A percentile compares a stretch with the other conserved stretches of the same genome.
Evolutionary conservation across 2,888 invertebrate genomes (phyloP).

Genomic region (Caenorhabditis sulstoni): DNA sequence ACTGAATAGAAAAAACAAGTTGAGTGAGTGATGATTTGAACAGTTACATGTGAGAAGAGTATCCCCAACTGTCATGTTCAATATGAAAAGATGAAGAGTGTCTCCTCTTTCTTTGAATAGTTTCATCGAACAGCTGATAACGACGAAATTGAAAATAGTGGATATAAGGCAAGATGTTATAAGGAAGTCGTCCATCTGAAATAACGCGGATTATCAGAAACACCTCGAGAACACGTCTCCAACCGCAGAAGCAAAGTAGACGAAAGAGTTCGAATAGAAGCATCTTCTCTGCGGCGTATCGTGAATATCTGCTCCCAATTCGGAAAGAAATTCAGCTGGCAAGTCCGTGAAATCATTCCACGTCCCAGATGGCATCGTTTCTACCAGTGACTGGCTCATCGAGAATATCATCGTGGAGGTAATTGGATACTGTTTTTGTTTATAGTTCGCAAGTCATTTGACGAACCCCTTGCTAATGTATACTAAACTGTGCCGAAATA

Average conservation of each 20-base stretch:
- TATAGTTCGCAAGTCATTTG: background rate
- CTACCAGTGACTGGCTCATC: conserved; percentile 18
- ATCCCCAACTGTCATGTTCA: conserved; percentile 80
- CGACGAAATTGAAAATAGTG: conserved; percentile 78
- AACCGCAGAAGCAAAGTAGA: conserved; percentile 24
- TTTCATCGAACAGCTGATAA: conserved; percentile 76
- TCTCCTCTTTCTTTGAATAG: conserved; percentile 74
- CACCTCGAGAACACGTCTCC: background rate
- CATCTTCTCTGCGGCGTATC: background rate
- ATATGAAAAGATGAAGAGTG: conserved; percentile 79
- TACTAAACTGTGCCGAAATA: too few species aligned
- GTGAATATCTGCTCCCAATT: background rate
- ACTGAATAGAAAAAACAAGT: conserved; percentile 65
- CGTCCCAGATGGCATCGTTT: conserved; percentile 35
- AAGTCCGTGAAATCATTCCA: conserved; percentile 53
- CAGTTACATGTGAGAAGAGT: conserved; percentile 73
- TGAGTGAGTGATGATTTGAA: background rate
- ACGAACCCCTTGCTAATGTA: background rate
- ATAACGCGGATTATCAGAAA: background rate
- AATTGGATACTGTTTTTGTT: conserved; percentile 28
- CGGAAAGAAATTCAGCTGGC: conserved; percentile 34
- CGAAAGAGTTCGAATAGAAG: conserved; percentile 4
- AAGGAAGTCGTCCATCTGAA: conserved; percentile 77
- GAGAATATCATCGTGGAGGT: conserved; percentile 17
- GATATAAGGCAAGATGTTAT: conserved; percentile 74